Evolutionary conservation across 1,140 invertebrate species (phyloP).

Genomic region (Drosophila lini): DNA sequence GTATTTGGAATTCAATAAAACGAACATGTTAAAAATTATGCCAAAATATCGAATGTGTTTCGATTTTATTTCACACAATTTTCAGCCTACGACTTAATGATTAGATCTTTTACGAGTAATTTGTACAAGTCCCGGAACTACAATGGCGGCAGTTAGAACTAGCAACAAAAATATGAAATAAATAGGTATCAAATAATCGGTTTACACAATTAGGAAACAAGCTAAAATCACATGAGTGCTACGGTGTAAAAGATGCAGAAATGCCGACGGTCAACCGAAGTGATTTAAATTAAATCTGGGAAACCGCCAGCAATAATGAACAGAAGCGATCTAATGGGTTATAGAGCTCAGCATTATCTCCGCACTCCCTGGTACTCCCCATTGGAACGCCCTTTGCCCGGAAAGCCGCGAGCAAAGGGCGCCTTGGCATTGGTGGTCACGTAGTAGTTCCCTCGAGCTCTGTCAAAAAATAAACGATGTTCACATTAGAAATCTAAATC

Average conservation of each 20-base stretch:
- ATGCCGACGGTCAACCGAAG: slow-evolving; percentile 3
- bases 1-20: slow-evolving; percentile 81
- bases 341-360: slow-evolving; percentile 41
- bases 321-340: slow-evolving; percentile 3
- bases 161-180: slow-evolving; percentile 63
- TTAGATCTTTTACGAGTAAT: slow-evolving; percentile 55
- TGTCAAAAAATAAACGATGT: slow-evolving; percentile 80
- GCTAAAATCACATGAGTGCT: slow-evolving; percentile 78
- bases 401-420: slow-evolving; percentile 93
- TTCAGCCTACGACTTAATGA: slow-evolving; percentile 67
- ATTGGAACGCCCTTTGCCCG: slow-evolving; percentile 86
- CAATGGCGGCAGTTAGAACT: slow-evolving; percentile 73
- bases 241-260: slow-evolving; percentile 40
- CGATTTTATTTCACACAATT: slow-evolving; percentile 49
- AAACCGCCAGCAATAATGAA: neutral
- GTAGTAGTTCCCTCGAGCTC: slow-evolving; percentile 92
- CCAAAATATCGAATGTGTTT: slow-evolving; percentile 24
- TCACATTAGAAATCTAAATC: neutral
- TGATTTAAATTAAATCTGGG: neutral
- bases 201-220: slow-evolving; percentile 64
- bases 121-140: slow-evolving; percentile 66
- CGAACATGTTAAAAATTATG: slow-evolving; percentile 75
- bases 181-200: slow-evolving; percentile 52
- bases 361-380: slow-evolving; percentile 79
- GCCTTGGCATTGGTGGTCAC: slow-evolving; percentile 93